phyloP scores from a whole-genome alignment of 2,888 invertebrate genomes.

The Zele albiditarsus region DNA sequence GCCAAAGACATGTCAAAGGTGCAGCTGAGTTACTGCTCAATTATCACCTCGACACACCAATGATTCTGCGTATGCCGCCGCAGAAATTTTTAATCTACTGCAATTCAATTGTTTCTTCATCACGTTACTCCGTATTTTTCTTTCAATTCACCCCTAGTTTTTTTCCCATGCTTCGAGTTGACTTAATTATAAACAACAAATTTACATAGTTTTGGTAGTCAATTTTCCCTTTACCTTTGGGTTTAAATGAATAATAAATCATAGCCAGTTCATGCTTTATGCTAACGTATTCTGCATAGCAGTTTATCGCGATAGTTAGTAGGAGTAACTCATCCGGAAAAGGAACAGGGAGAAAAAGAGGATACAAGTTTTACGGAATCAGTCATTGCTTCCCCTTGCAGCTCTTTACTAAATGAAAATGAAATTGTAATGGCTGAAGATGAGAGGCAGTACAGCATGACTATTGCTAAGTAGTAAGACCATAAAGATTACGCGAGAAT shows the following conservation, averaged over 20 bases:
- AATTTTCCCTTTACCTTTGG: neutral
- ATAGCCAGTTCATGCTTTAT: neutral
- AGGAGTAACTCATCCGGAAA: neutral
- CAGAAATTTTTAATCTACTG: neutral
- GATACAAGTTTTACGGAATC: constrained; percentile 1
- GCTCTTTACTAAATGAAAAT: constrained; percentile 19
- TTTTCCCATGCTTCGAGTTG: neutral
- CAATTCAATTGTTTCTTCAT: neutral
- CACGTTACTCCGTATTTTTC: neutral
- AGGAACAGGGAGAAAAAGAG: neutral
- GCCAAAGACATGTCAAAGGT: constrained; percentile 23
- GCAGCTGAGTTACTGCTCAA: constrained; percentile 47
- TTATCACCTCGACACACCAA: constrained; percentile 46
- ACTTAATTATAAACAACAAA: neutral
- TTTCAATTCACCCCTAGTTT: neutral
- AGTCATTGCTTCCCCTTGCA: neutral
- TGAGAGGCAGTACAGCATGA: constrained; percentile 2
- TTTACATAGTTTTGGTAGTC: neutral
- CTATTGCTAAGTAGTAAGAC: constrained; percentile 6
- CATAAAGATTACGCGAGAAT: constrained; percentile 11
- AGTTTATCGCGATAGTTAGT: neutral
- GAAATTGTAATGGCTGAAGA: neutral
- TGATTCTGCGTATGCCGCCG: neutral
- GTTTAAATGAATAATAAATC: neutral
- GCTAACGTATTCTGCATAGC: neutral